Evolutionary conservation across 2,797 vertebrate genomes (phyloP).

Genomic region (Simalia tracyae): DNA sequence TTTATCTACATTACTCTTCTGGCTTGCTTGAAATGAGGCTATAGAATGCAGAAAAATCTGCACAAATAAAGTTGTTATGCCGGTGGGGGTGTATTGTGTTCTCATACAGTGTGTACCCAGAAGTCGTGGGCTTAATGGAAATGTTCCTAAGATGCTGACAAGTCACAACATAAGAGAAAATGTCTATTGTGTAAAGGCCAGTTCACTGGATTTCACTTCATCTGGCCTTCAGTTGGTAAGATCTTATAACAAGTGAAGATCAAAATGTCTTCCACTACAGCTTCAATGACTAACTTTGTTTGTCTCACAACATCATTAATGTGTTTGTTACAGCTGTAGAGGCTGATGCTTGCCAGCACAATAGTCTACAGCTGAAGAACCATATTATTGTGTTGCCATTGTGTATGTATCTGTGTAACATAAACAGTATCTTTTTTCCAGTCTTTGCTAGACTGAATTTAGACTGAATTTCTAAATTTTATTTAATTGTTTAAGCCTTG

Average conservation of each 20-base stretch:
- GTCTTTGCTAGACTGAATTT: not conserved
- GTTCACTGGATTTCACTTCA: conserved; percentile 24
- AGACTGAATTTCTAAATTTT: not conserved
- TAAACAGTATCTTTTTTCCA: not conserved
- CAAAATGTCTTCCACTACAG: conserved; percentile 38
- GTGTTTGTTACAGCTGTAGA: conserved; percentile 39
- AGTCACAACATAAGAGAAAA: conserved; percentile 5
- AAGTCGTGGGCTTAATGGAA: not conserved
- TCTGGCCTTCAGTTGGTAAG: conserved; percentile 38
- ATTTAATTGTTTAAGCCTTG: not conserved
- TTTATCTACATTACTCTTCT: conserved; percentile 3
- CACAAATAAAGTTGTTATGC: not conserved
- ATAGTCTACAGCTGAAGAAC: conserved; percentile 9
- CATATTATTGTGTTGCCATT: not conserved
- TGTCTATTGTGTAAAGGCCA: not conserved
- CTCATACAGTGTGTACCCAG: not conserved
- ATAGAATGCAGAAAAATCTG: conserved; percentile 1
- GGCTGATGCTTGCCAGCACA: conserved; percentile 17
- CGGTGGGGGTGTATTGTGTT: not conserved
- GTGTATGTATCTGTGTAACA: not conserved
- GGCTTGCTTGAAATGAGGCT: not conserved
- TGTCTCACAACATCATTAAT: conserved; percentile 26
- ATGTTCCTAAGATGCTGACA: not conserved
- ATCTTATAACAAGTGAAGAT: conserved; percentile 25
- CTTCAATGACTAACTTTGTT: conserved; percentile 59